These are phyloP conservation scores for Macaca nemestrina DNA, from an alignment of 2,113 vertebrate genomes.

Conservation along the genomic window DNA sequence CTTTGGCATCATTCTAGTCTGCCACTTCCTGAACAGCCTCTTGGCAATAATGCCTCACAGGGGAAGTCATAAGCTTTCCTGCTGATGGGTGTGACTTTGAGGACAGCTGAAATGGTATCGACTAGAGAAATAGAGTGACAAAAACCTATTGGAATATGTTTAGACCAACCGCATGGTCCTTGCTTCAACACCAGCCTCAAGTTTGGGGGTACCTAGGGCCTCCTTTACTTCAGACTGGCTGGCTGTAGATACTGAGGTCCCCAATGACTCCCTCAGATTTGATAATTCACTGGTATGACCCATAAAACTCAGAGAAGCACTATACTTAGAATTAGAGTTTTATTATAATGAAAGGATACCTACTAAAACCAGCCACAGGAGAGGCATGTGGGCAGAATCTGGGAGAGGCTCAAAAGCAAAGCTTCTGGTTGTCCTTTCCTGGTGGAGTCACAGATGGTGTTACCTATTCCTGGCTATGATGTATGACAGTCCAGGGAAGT, in stretches of 20 bases:
- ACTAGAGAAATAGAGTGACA: constrained; percentile 10
- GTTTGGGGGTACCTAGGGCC: not conserved
- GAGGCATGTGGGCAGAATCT: not conserved
- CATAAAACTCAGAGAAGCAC: not conserved
- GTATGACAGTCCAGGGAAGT: not conserved
- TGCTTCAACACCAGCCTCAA: not conserved
- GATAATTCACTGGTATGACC: not conserved
- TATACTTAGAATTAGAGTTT: not conserved
- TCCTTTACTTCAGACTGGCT: not conserved
- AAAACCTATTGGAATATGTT: not conserved
- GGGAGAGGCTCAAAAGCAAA: not conserved
- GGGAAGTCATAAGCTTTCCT: constrained; percentile 61
- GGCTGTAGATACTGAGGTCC: not conserved
- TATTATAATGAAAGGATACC: not conserved
- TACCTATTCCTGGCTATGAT: not conserved
- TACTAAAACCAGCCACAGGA: not conserved
- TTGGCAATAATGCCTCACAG: constrained; percentile 64
- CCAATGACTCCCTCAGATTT: not conserved
- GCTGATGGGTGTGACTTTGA: not conserved
- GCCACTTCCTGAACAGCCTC: constrained; percentile 71
- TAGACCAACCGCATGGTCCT: not conserved
- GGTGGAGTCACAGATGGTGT: not conserved
- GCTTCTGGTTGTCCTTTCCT: not conserved
- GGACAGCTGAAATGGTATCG: constrained; percentile 32
- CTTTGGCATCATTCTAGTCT: constrained; percentile 76